Evolutionary conservation across 2,113 vertebrate genomes (phyloP).

Genomic region (Indri indri): DNA sequence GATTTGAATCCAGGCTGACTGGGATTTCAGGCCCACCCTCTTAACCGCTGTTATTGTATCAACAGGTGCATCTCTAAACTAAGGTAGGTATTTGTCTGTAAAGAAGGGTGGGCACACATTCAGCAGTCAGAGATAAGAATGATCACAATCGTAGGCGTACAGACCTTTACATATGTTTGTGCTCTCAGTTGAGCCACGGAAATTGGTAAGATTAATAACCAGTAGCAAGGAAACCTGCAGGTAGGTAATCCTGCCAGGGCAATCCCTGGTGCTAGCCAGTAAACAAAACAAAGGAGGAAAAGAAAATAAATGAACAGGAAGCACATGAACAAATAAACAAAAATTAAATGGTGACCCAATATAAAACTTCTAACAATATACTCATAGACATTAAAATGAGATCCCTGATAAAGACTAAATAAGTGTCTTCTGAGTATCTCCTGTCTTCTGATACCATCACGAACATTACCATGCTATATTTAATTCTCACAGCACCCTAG

Average conservation of each 20-base stretch:
- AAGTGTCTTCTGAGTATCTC: not conserved
- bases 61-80: fast-evolving
- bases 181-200: not conserved
- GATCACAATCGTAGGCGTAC: fast-evolving
- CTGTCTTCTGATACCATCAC: not conserved
- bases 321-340: not conserved
- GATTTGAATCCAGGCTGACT: not conserved
- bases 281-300: not conserved
- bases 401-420: not conserved
- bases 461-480: not conserved
- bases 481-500: not conserved
- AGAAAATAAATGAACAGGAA: not conserved
- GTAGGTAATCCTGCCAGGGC: too few relatives aligned
- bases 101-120: not conserved
- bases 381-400: not conserved
- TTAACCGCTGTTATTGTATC: too few relatives aligned
- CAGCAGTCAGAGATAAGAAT: not conserved
- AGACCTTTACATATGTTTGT: fast-evolving
- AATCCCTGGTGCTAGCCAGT: not conserved
- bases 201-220: not conserved
- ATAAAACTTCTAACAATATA: not conserved
- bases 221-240: not conserved
- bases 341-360: not conserved
- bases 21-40: not conserved
- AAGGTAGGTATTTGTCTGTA: not conserved